Percentiles rank a stretch among this genome's conserved stretches.
These are phyloP conservation scores for Erythrocebus patas DNA, from an alignment of 2,113 vertebrate species.

Conservation along the genomic window DNA sequence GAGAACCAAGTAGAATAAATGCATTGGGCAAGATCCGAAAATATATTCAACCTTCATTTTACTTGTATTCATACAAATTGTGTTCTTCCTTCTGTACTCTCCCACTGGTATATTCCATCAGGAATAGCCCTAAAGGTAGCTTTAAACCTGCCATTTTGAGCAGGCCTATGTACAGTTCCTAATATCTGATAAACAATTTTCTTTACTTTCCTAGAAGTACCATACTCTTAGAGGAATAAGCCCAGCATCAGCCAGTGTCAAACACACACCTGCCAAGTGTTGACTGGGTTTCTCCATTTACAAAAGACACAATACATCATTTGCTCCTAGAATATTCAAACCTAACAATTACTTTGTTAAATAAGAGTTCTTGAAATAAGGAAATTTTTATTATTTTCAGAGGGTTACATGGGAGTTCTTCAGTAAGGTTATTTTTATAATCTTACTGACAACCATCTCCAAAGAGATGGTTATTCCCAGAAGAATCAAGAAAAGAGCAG, in stretches of 20 bases:
- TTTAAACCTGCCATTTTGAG: background rate
- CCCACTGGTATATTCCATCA: background rate
- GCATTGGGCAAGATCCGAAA: background rate
- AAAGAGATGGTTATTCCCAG: background rate
- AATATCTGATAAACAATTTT: background rate
- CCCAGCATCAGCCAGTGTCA: background rate
- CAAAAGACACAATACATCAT: background rate
- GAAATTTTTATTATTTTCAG: background rate
- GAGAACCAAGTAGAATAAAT: background rate
- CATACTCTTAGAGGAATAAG: background rate
- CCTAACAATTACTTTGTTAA: background rate
- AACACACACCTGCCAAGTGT: background rate
- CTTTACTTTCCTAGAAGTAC: background rate
- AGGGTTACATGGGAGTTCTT: background rate
- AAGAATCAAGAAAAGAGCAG: background rate
- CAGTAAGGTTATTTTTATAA: background rate
- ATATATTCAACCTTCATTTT: background rate
- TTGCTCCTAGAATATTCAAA: background rate
- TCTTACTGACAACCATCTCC: background rate
- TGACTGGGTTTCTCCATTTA: background rate
- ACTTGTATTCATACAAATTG: background rate
- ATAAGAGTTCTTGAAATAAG: background rate
- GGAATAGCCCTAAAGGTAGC: background rate
- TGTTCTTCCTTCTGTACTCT: background rate
- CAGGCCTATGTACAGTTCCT: background rate